Evolutionary conservation across 2,797 vertebrate species (phyloP), one percentile per base, ranked within the genome.

Genomic region (Typhlichthys eigenmanni): DNA sequence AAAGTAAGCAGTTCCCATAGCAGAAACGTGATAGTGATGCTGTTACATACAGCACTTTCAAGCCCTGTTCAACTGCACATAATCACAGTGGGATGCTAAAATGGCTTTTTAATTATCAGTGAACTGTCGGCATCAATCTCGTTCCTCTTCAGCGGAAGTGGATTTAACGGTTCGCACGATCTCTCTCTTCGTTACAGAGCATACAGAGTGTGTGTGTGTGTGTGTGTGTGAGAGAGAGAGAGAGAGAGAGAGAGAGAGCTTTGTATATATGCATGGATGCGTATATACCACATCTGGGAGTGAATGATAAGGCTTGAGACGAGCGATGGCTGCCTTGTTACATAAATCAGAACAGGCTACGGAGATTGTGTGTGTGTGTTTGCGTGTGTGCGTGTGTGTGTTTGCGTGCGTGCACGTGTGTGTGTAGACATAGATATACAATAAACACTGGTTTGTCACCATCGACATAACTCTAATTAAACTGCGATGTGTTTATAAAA

Each of bases 271-370:
- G 48, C 45, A 32, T 45, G 58, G 49, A 65, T 54, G 6, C 47
- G 68, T 57, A 52, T 58, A 59, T 24, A 14, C 17, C 60, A 68
- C 79, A 76, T 78, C 84, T 84, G 84, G 57, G 66, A 78, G 66
- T 64, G 64, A 78, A 59, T 68, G 84, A 86, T 86, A 86, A 86
- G 67, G 70, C 52, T 56, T 64, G 59, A 48, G 50, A 64, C 60
- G 65, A 61, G 54, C 58, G 60, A 43, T n/a, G 29, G 66, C 53
- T 64, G 50, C 17, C 70, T 63, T 60, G 67, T 83, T 74, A 78
- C 60, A 83, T 79, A 79, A 79, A 81, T 85, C 77, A 70, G 46
- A 67, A 52, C 47, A 59, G 62, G 65, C 63, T 53, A 38, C 52
- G 63, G 17, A 53, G 43, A 24, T 12, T 29, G 60, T 53, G 38